Evolutionary conservation across 2,113 vertebrate genomes (phyloP), one percentile per base, ranked within the genome.

Genomic region (Bufo bufo): DNA sequence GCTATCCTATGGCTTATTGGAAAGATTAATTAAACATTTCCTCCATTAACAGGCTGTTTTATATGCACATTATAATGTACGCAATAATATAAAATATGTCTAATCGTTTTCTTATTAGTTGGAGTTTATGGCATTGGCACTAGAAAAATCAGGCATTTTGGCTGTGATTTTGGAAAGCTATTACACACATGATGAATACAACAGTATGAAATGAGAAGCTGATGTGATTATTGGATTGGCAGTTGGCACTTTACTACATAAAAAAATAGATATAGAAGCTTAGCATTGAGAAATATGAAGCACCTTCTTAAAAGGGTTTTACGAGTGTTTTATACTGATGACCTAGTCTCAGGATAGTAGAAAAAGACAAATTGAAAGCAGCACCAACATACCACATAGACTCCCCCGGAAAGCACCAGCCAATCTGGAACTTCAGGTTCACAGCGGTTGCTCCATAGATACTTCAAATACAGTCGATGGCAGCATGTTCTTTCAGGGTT

Each of bases 21-120:
- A 80, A 58, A 59, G 13, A 80, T 80, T 80, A 80, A 80, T 80
- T 80, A 59, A 56, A 80, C 7, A 0, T 59, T 80, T 59, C 54
- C 56, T 43, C 33, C 33, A 45, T 16, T 80, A 58, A 43, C 4
- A 33, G 20, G 59, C 23, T 59, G 17, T 17, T 80, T 58, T 59
- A 43, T 59, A 59, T 80, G 54, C 54, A 59, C 54, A 45, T 33
- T 80, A 58, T 58, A 8, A 43, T 80, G 23, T 59, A 3, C 4
- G 6, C 54, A 80, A 80, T 80, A 43, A 80, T 43, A 45, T 43
- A 80, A 56, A 72, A 80, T 59, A 80, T 59, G 12, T 17, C 23
- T 5, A 43, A 45, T 80, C 17, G 17, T 54, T 58, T 79, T 13
- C 78, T 43, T 45, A 59, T 80, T 59, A 59, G 54, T 23, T 59